A percentile compares a stretch with the other conserved stretches of the same genome.
phyloP scores from a whole-genome alignment of 2,888 invertebrate species.

The Acronicta alni region DNA sequence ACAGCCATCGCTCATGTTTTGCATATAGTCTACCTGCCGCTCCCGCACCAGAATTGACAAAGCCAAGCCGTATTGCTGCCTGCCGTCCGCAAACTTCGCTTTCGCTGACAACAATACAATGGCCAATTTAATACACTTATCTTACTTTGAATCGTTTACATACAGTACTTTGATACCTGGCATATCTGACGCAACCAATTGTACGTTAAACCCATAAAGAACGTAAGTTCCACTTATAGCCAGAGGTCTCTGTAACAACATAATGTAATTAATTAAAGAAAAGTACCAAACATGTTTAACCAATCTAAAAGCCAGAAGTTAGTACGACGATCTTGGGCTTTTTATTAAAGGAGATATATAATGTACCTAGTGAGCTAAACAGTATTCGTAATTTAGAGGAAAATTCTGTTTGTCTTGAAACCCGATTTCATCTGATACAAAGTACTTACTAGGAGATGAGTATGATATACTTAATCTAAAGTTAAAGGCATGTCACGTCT shows the following conservation, averaged over 20 bases:
- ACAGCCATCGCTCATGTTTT: constrained; percentile 81
- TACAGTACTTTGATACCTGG: constrained; percentile 62
- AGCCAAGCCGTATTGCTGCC: constrained; percentile 78
- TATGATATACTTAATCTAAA: too few species aligned
- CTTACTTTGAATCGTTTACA: not conserved
- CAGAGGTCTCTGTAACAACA: constrained; percentile 73
- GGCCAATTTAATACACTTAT: not conserved
- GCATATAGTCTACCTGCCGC: constrained; percentile 82
- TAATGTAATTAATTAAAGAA: not conserved
- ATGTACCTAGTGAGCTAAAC: too few species aligned
- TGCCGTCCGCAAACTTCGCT: constrained; percentile 57
- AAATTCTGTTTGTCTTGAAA: too few species aligned
- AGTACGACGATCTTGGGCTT: too few species aligned
- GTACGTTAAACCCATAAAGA: constrained; percentile 79
- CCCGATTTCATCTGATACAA: too few species aligned
- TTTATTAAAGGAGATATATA: too few species aligned
- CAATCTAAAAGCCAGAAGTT: too few species aligned
- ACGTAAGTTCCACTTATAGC: constrained; percentile 77
- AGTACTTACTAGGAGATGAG: too few species aligned
- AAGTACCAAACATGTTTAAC: not conserved
- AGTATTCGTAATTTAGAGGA: too few species aligned
- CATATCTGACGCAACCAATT: constrained; percentile 84
- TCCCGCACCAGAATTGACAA: constrained; percentile 80
- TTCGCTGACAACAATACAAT: constrained; percentile 58
- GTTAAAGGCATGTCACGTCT: too few species aligned